Evolutionary conservation across 2,113 vertebrate species (phyloP), one percentile per base, ranked within the genome.

Genomic region (Guaruba guarouba): DNA sequence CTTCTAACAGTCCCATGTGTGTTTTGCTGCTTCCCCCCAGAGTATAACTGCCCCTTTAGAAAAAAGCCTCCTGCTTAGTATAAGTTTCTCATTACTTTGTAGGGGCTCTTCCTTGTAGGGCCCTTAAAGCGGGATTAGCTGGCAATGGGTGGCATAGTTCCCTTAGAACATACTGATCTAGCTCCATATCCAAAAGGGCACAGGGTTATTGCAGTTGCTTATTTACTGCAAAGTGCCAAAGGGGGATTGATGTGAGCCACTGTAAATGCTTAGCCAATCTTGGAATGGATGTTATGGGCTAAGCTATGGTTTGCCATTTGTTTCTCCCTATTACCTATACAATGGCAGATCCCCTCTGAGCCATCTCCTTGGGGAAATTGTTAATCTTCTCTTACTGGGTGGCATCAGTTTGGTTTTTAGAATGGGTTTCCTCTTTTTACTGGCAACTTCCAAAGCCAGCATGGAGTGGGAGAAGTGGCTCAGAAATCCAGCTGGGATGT

Each of bases 81-180:
- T 35, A 43, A 95, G 71, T 73, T 96, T 97, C 84, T 86, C 63
- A 51, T 86, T 96, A 81, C 94, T 83, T 81, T 4, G 6, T 17
- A 77, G 91, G 66, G 71, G 63, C 78, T 81, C 88, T 94, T 95
- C 86, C 70, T 94, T 11, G 68, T 43, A 79, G 91, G 77, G 83
- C 82, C 64, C 83, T 93, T 49, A 82, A 68, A 82, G 92, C 35
- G 43, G 91, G 84, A 92, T 94, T 91, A 93, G 75, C 61, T 86
- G 92, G 94, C 86, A 89, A 62, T 44, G 94, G 73, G 88, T 87
- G 87, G 95, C 82, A 95, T 90, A 9, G 76, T 92, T 95, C 94
- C 82, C 94, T 84, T 13, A 87, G 95, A 91, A 97, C 95, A 97
- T 41, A 77, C 82, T 52, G 97, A 96, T 96, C 97, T 71, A 55